Evolutionary conservation across 2,113 vertebrate species (phyloP).

Genomic region (Pseudolaguvia tuberculata): DNA sequence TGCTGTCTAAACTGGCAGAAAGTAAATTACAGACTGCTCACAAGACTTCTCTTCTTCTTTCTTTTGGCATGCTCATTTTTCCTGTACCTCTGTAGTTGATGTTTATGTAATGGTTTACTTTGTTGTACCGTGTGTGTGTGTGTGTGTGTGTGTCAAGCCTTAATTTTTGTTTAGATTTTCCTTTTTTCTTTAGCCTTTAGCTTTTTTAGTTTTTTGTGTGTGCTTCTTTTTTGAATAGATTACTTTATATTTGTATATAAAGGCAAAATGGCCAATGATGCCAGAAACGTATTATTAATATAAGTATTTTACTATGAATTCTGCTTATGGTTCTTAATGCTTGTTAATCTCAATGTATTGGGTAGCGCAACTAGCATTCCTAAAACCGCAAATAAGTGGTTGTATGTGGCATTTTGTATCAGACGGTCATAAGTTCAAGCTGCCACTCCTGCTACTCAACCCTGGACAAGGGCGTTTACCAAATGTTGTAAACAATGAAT

Average conservation of each 20-base stretch:
- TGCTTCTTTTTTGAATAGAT: background rate
- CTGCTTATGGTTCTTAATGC: too few relatives aligned
- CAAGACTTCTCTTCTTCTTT: background rate
- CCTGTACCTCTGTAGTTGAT: constrained; percentile 6
- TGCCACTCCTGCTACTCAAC: too few relatives aligned
- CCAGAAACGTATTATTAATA: background rate
- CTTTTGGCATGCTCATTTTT: background rate
- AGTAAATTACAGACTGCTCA: constrained; percentile 9
- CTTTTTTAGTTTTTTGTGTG: background rate
- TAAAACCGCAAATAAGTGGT: too few relatives aligned
- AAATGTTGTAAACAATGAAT: too few relatives aligned
- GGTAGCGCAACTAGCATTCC: too few relatives aligned
- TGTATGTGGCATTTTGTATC: too few relatives aligned
- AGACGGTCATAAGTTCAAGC: too few relatives aligned
- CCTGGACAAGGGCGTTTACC: too few relatives aligned
- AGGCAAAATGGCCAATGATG: too few relatives aligned
- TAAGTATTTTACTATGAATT: background rate
- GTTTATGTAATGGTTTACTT: constrained; percentile 14
- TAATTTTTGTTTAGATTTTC: background rate
- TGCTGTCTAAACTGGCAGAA: background rate
- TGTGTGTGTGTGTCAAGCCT: constrained; percentile 22
- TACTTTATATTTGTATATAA: background rate
- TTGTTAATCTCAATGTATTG: too few relatives aligned
- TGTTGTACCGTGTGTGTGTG: constrained; percentile 4
- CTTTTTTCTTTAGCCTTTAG: background rate